Evolutionary conservation across 2,888 invertebrate species (phyloP).

Genomic region (Carabus problematicus): DNA sequence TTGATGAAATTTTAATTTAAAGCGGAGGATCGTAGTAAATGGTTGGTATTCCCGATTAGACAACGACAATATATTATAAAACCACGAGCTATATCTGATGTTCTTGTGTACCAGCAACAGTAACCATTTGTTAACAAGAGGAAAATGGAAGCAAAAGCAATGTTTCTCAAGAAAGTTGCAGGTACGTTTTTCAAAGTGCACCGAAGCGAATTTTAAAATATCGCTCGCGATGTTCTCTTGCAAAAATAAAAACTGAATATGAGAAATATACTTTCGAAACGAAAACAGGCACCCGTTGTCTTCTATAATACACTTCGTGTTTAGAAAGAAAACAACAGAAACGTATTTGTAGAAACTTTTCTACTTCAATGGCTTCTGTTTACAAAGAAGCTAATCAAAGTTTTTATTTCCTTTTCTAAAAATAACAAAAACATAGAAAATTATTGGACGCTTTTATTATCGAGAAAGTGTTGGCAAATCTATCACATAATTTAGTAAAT

Average conservation of each 20-base stretch:
- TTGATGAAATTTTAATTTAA: conserved; percentile 31
- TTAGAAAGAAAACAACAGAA: background rate
- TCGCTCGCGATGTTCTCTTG: background rate
- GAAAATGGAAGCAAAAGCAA: conserved; percentile 18
- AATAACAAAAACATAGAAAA: conserved; percentile 1
- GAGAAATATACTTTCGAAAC: conserved; percentile 17
- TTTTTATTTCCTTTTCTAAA: conserved; percentile 3
- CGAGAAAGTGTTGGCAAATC: background rate
- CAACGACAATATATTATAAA: conserved; percentile 33
- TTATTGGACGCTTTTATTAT: background rate
- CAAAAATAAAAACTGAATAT: conserved; percentile 23
- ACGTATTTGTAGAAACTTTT: conserved; percentile 10
- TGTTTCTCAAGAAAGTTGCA: conserved; percentile 24
- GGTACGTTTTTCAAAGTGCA: conserved; percentile 32
- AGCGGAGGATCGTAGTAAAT: conserved; percentile 5
- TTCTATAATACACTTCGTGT: conserved; percentile 1
- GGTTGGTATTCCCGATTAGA: conserved; percentile 26
- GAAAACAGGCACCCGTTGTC: background rate
- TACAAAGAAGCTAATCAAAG: conserved; percentile 16
- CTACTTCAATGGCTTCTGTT: conserved; percentile 24
- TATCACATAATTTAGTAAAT: too few relatives aligned
- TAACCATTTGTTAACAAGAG: conserved; percentile 26
- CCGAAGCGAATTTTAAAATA: conserved; percentile 28
- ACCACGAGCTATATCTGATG: conserved; percentile 30
- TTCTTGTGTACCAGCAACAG: conserved; percentile 12